phyloP scores from a whole-genome alignment of 1,140 invertebrate genomes.

The Idris sp. region DNA sequence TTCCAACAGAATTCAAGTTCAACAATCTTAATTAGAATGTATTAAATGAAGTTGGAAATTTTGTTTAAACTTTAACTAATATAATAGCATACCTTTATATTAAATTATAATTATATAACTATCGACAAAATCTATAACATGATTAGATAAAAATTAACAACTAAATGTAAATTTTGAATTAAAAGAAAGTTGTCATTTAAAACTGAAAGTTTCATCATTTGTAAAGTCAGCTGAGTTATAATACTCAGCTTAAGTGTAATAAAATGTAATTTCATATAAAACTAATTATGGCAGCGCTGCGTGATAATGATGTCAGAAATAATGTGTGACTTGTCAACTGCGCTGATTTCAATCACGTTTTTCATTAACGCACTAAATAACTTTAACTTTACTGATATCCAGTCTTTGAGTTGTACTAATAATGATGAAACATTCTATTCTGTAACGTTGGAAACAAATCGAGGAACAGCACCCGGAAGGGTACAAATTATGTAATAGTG shows the following conservation, averaged over 20 bases:
- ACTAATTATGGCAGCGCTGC: constrained; percentile 1
- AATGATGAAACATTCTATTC: constrained; percentile 49
- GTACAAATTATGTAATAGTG: constrained; percentile 60
- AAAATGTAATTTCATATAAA: constrained; percentile 14
- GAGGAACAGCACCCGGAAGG: constrained; percentile 43
- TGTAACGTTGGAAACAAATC: constrained; percentile 49
- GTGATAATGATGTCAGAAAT: constrained; percentile 35
- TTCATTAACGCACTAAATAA: constrained; percentile 33
- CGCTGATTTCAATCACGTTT: constrained; percentile 24
- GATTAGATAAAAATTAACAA: too few species aligned
- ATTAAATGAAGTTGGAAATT: too few species aligned
- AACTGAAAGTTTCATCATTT: too few species aligned
- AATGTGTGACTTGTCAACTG: constrained; percentile 29
- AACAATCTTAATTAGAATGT: not conserved
- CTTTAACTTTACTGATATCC: constrained; percentile 13
- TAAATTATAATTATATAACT: too few species aligned
- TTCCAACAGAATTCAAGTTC: constrained; percentile 5
- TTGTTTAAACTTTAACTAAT: too few species aligned
- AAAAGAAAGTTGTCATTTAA: too few species aligned
- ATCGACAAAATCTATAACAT: too few species aligned
- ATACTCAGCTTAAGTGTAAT: too few species aligned
- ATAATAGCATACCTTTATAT: too few species aligned
- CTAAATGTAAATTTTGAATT: too few species aligned
- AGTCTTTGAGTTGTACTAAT: constrained; percentile 26
- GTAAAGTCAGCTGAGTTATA: too few species aligned